Base-by-base conservation (phyloP, 2,113 vertebrate species). In the Phalacrocorax pelagicus region DNA sequence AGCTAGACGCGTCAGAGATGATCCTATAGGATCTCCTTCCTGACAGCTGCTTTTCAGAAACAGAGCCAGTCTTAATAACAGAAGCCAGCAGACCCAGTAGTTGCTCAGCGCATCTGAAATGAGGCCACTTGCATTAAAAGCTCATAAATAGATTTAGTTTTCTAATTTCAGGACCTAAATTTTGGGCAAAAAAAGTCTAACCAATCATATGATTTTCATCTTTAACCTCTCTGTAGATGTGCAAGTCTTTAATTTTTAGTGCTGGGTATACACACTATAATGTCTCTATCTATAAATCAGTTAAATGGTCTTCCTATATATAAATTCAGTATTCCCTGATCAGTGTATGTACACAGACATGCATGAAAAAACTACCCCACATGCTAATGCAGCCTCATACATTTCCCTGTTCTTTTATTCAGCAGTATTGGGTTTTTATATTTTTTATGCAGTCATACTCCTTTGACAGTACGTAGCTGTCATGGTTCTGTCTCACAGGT, bases 401-500 rank as follows among this genome's bases (percentile, higher is more conserved):
- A 72, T 81, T 85, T 79, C 44, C 40, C 65, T 79, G 34, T 92
- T 94, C 58, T 94, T 94, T 94, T 97, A 91, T 91, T 91, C 81
- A 95, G 58, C 21, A 16, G 23, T 55, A 71, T 59, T 84, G 66
- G 8, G 74, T 15, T 59, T 69, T 14, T 20, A 22, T 59, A 73
- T 77, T 65, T 93, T 90, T 77, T 22, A 75, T 73, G 59, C 61
- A 91, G 51, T 75, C 78, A 52, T 74, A 86, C 42, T 94, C n/a
- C 58, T 94, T 62, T 80, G 73, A 81, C 46, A 94, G 73, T 80
- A 93, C 3, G 13, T 73, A 95, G 85, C 78, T 92, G 88, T 94
- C 90, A 73, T 34, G 47, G 42, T 79, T 91, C 86, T 90, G 83
- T 96, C 95, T 96, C 74, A 86, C 84, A 94, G 94, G 94, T 94